phyloP scores from a whole-genome alignment of 2,797 vertebrate species.

The Oceanodroma leucorhoa region DNA sequence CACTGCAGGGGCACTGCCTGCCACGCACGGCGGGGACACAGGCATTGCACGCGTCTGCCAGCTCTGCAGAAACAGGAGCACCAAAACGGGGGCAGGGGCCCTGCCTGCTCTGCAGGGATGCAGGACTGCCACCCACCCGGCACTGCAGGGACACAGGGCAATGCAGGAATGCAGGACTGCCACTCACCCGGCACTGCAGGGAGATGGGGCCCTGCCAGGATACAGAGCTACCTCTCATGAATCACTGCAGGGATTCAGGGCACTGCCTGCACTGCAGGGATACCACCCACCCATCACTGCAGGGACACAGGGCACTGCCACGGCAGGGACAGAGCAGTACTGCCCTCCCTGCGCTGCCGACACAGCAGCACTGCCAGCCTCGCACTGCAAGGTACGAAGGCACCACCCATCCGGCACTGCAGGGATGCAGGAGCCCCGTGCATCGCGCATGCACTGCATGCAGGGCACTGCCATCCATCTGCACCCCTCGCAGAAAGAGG shows the following conservation, averaged over 20 bases:
- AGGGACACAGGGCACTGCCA: neutral
- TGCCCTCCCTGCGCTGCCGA: neutral
- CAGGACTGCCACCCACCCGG: neutral
- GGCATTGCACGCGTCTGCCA: neutral
- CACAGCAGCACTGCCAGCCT: neutral
- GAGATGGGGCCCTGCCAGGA: accelerated
- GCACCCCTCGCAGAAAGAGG: neutral
- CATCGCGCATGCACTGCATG: neutral
- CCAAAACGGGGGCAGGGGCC: neutral
- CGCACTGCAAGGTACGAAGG: accelerated
- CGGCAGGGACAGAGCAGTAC: neutral
- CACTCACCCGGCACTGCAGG: neutral
- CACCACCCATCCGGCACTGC: neutral
- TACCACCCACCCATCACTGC: neutral
- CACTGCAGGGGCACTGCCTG: constrained; percentile 17
- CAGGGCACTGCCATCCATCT: neutral
- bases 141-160: neutral
- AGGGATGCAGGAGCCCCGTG: neutral
- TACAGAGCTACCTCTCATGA: no score
- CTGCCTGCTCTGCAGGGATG: neutral
- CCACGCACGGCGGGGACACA: neutral
- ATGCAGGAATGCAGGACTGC: neutral
- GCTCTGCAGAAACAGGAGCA: neutral
- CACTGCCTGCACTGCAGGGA: neutral
- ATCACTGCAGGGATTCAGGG: neutral